phyloP scores from a whole-genome alignment of 2,797 vertebrate species.

The Megalops cyprinoides region DNA sequence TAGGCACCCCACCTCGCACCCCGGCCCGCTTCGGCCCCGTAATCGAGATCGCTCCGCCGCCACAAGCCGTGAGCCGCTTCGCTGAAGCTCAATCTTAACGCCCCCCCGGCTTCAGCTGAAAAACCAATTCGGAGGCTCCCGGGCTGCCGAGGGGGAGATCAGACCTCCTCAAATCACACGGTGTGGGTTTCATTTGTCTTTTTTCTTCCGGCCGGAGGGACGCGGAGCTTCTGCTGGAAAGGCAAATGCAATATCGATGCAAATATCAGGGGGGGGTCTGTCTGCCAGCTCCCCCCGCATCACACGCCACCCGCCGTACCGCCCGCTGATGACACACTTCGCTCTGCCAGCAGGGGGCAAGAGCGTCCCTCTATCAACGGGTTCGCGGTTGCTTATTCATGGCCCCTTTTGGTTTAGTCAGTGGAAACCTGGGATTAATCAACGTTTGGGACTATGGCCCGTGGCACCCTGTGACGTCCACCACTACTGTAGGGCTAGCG shows the following conservation, averaged over 20 bases:
- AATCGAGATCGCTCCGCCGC: too few species aligned
- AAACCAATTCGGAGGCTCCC: background rate
- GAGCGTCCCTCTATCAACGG: background rate
- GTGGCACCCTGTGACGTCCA: background rate
- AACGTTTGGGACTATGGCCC: background rate
- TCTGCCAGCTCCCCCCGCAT: background rate
- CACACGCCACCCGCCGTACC: background rate
- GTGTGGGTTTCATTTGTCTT: slow-evolving; percentile 7
- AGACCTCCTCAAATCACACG: background rate
- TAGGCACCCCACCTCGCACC: background rate
- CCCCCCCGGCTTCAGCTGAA: background rate
- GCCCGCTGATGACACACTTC: background rate
- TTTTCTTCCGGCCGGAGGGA: background rate
- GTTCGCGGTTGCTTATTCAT: slow-evolving; percentile 4
- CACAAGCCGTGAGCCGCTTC: background rate
- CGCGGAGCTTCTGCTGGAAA: background rate
- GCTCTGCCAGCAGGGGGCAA: slow-evolving; percentile 23
- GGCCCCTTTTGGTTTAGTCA: background rate
- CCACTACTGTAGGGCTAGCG: background rate
- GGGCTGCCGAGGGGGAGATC: background rate
- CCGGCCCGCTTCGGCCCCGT: background rate
- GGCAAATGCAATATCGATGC: slow-evolving; percentile 16
- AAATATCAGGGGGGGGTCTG: background rate
- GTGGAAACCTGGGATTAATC: slow-evolving; percentile 15
- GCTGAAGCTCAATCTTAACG: background rate